Evolutionary conservation across 2,113 vertebrate genomes (phyloP), one percentile per base, ranked within the genome.

Genomic region (Pseudorhombus dupliciocellatus): DNA sequence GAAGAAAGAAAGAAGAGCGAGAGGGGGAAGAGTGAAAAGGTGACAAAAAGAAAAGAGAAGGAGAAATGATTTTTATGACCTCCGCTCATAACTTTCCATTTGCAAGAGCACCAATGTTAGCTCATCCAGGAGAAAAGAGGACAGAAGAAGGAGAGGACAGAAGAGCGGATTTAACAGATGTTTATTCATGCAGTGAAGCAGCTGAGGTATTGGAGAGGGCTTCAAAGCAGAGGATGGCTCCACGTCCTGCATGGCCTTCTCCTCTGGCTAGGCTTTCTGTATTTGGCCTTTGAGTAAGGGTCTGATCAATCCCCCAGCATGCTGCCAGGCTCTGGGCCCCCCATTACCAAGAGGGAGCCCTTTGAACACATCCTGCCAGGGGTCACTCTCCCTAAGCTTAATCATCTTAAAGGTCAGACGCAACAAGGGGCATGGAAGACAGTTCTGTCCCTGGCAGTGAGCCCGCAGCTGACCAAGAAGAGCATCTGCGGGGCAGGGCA

Each of bases 381-480:
- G 90, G 91, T 91, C 90, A 89, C 80, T 75, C 80, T 83, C 79
- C 79, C 86, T 75, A 71, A 15, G 81, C 87, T 89, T 90, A 87
- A 91, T 92, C 87, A 90, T 92, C 86, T 90, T 87, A 92, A 92
- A 93, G 90, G 92, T 92, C 91, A 93, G 80, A 77, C 87, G 78
- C 82, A 86, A 86, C 82, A 90, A 88, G 90, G 87, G 87, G 84
- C 83, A 87, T 55, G 81, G 80, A 88, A 90, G 84, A 88, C 81
- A 82, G 80, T 68, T 86, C 66, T 75, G 79, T 88, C 77, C 73
- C 80, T 60, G 73, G 68, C 75, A 53, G 31, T 80, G 72, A 80
- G 82, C 70, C 74, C 61, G 58, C 44, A 77, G 81, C 81, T 84
- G 73, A 83, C 79, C 85, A 54, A 59, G 16, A 75, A 51, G 50